Evolutionary conservation across 2,797 vertebrate genomes (phyloP), one percentile per base, ranked within the genome.

Genomic region (Cichlasoma orientale): DNA sequence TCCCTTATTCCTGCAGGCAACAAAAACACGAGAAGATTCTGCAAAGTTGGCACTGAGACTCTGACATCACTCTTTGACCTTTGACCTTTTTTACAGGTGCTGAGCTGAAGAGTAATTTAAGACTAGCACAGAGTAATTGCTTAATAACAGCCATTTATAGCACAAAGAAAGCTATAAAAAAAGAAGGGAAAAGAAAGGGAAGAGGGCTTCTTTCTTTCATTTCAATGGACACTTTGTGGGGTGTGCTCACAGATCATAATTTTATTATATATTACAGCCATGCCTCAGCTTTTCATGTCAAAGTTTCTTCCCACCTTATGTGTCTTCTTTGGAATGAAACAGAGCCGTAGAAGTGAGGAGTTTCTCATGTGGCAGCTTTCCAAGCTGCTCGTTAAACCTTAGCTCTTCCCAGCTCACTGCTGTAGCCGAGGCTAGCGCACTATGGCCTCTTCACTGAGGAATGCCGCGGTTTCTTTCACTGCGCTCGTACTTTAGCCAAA

Each of bases 371-470:
- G 82, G 82, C 78, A 44, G 36, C 69, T 4, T 8, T 83, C 79
- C 84, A 84, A 61, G 66, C 68, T 10, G 50, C 70, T 61, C 61
- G 14, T 82, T 82, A 90, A 77, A 85, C 81, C 53, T 72, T 41
- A 2, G 50, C 68, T 85, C 69, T 4, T 70, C 41, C 47, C 3
- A 74, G 89, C 56, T 86, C 86, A 41, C 29, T 2, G 77, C 78
- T 61, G 85, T 58, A 77, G 81, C 82, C 76, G 2, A 19, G 86
- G 82, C 41, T 57, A 5, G 38, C 1, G 16, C 44, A 75, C 81
- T 56, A 56, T 23, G 72, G 77, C 14, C 76, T n/a, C 23, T 5
- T 27, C 74, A 5, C 74, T 36, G 50, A 89, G 85, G 90, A 92
- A 93, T 92, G 88, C 71, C 78, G 78, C 0, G 55, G 75, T 53